These are phyloP conservation scores for Drosophila suzukii DNA, from an alignment of 1,140 invertebrate genomes.

Conservation along the genomic window DNA sequence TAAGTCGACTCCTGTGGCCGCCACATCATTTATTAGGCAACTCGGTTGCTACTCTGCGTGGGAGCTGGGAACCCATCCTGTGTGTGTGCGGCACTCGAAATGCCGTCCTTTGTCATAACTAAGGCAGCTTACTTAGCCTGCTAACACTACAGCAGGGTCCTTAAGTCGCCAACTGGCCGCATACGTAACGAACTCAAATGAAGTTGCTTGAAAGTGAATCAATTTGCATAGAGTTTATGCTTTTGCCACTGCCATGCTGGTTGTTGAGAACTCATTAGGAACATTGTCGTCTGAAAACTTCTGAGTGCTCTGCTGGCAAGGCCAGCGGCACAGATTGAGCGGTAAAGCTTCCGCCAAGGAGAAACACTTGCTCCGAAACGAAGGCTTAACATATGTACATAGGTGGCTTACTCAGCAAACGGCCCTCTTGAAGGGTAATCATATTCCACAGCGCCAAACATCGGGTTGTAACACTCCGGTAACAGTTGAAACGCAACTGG, in stretches of 20 bases:
- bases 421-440: constrained; percentile 19
- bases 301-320: constrained; percentile 9
- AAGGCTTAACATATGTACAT: constrained; percentile 10
- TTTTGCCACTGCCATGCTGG: constrained; percentile 27
- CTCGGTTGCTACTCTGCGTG: constrained; percentile 17
- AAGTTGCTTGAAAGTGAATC: constrained; percentile 70
- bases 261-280: constrained; percentile 71
- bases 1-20: constrained; percentile 32
- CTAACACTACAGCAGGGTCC: constrained; percentile 22
- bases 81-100: constrained; percentile 25
- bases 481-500: constrained; percentile 23
- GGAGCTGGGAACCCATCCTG: constrained; percentile 20
- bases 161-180: constrained; percentile 52
- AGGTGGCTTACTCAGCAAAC: constrained; percentile 32
- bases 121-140: constrained; percentile 41
- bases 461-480: constrained; percentile 9
- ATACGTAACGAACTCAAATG: constrained; percentile 78
- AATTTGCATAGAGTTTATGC: constrained; percentile 74
- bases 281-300: constrained; percentile 45
- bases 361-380: constrained; percentile 47
- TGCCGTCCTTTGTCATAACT: constrained; percentile 55
- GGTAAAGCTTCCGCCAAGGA: constrained; percentile 30
- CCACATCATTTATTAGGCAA: constrained; percentile 71
- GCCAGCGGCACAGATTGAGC: constrained; percentile 17
- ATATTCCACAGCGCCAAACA: constrained; percentile 16